Conservation (phyloP, 2,888 invertebrate species). For the Eumacrocentrus americanus region DNA sequence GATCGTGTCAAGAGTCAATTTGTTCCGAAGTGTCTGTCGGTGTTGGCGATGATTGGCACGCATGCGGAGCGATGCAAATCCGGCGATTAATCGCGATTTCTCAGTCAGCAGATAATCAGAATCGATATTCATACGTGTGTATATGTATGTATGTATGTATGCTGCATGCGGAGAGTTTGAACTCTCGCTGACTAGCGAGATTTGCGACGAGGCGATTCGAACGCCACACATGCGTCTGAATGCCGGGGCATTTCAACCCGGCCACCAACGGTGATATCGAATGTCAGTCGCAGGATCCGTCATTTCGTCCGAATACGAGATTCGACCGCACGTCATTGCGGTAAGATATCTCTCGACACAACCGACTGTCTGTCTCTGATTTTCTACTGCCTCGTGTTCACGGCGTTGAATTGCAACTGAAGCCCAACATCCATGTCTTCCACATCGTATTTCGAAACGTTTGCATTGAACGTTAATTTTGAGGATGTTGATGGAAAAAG, state of each 20-base stretch:
- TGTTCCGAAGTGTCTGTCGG: too few relatives aligned
- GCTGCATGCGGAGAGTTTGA: background rate
- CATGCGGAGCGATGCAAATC: constrained; percentile 9
- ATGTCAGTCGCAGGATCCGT: constrained; percentile 61
- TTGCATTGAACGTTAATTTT: too few relatives aligned
- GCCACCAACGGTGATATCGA: constrained; percentile 58
- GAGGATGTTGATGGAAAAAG: too few relatives aligned
- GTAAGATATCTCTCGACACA: constrained; percentile 54
- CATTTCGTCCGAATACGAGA: constrained; percentile 57
- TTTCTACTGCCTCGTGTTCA: constrained; percentile 45
- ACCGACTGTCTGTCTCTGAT: constrained; percentile 50
- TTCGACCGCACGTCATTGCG: constrained; percentile 62
- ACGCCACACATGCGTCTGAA: constrained; percentile 8
- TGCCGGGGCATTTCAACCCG: constrained; percentile 42
- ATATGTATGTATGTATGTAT: constrained; percentile 1
- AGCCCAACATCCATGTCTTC: constrained; percentile 1
- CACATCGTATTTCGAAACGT: too few relatives aligned
- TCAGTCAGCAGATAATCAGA: constrained; percentile 23
- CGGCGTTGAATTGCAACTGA: constrained; percentile 19
- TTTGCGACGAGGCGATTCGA: background rate
- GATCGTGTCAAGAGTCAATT: too few relatives aligned
- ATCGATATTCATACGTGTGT: constrained; percentile 11
- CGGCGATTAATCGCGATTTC: constrained; percentile 27
- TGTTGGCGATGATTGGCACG: constrained; percentile 18
- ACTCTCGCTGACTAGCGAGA: constrained; percentile 8